Base-by-base conservation (phyloP, 2,888 invertebrate species). In the Harpagoxenus sublaevis region DNA sequence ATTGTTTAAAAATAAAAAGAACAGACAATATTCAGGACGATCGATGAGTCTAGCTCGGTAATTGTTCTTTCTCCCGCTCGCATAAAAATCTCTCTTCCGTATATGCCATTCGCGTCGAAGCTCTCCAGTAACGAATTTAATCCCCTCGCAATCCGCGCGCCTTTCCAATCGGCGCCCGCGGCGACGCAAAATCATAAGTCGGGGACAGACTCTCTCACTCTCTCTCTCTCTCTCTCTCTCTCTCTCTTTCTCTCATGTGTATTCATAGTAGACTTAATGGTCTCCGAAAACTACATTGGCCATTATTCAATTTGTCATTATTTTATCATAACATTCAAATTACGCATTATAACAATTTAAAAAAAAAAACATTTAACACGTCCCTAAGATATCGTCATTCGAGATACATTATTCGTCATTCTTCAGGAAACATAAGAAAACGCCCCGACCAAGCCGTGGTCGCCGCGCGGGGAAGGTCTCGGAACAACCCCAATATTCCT, bases 401-500 rank as follows among this genome's bases (percentile, higher is more conserved):
- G 45, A 48, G 18, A 42, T 68, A 28, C 12, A 23, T 51, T 35
- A 55, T 53, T n/a, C 42, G 48, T 74, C 28, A 74, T 74, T 79
- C 6, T 39, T 12, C 3, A 12, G 0, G 31, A 31, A n/a, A 45
- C 15, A 18, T 23, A 60, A 77, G 45, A 87, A 75, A 79, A 86
- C 77, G 83, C 87, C 68, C 73, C 85, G 82, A 86, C 82, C 73
- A 87, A 87, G 87, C 84, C 86, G 85, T 87, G 86, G 87, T 90
- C 87, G 83, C 53, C 77, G 74, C 63, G 51, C 65, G 66, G 15
- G 84, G 55, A 77, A 66, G 23, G 75, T 60, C 75, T 81, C 12
- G 60, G 23, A 51, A 48, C 85, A 87, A 85, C 86, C 88, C 86
- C 85, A 83, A 88, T 89, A 86, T 91, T 89, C 86, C 87, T 82